These are phyloP conservation scores for Bovichtus diacanthus DNA, from an alignment of 2,797 vertebrate genomes.

Conservation along the genomic window DNA sequence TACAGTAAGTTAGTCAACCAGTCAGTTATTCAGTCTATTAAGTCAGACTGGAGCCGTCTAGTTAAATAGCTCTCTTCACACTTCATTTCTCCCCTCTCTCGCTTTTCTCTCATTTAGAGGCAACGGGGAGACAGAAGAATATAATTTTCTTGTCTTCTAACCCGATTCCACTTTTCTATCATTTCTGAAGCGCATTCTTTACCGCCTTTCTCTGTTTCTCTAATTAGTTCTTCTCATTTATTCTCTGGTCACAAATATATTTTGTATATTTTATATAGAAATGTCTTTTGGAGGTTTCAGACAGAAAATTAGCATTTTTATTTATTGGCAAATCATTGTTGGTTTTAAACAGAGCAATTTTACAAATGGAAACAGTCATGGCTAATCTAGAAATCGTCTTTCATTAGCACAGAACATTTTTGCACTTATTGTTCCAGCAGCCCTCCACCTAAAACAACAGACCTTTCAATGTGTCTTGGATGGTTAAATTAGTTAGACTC, in stretches of 20 bases:
- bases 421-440: not conserved
- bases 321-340: not conserved
- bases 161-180: not conserved
- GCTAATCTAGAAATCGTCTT: not conserved
- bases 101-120: conserved; percentile 43
- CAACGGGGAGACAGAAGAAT: conserved; percentile 8
- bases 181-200: conserved; percentile 2
- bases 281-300: not conserved
- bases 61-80: conserved; percentile 70
- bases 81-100: conserved; percentile 61
- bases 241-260: not conserved
- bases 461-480: not conserved
- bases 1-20: conserved; percentile 67
- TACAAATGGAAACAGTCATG: not conserved
- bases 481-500: not conserved
- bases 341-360: not conserved
- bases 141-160: not conserved
- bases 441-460: not conserved
- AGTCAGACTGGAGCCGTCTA: conserved; percentile 57
- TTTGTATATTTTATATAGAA: not conserved
- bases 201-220: too few relatives aligned
- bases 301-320: not conserved
- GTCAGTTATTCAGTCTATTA: conserved; percentile 70
- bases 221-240: not conserved
- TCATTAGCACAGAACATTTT: conserved; percentile 3